Evolutionary conservation across 2,113 vertebrate genomes (phyloP), one percentile per base, ranked within the genome.

Genomic region (Tympanuchus pallidicinctus): DNA sequence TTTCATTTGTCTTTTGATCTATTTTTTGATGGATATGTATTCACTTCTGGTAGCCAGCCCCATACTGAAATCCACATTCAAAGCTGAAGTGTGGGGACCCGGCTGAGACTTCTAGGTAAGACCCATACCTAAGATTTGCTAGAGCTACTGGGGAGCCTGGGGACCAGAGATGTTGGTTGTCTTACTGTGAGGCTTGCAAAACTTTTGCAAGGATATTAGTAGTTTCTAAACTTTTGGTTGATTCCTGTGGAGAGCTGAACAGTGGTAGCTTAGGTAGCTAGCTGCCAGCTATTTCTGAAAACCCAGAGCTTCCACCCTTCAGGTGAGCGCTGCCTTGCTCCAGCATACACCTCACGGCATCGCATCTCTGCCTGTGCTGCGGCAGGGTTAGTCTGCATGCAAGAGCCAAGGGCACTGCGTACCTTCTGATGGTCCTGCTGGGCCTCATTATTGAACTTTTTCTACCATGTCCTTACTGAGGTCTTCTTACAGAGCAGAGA

Each of bases 1-100:
- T 95, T 93, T 94, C 83, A 59, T 91, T 94, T 90, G 59, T 88
- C 87, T 90, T 94, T 83, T 94, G 91, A 91, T 96, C 67, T 93
- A 32, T 70, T 79, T 94, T 91, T 89, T 88, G 72, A 90, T 74
- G 54, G 75, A 61, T 89, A 52, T 50, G 52, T 3, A 3, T 91
- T 87, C 50, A 82, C 24, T 87, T 90, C 45, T 91, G 38, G 10
- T 90, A 73, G 91, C 43, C 64, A 76, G 78, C 65, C 67, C 65
- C 69, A 54, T 21, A 63, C 47, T 78, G 71, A 87, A 90, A 56
- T 88, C 78, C 80, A 93, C 76, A 65, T 85, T 91, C 75, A 80
- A 83, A 65, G 40, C 57, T 7, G 22, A 69, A 91, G 14, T 38
- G 71, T 50, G 30, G 61, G 38, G 69, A 36, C 27, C 80, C 77